These are phyloP conservation scores for Latrodectus elegans DNA, from an alignment of 2,888 invertebrate species.

Conservation along the genomic window DNA sequence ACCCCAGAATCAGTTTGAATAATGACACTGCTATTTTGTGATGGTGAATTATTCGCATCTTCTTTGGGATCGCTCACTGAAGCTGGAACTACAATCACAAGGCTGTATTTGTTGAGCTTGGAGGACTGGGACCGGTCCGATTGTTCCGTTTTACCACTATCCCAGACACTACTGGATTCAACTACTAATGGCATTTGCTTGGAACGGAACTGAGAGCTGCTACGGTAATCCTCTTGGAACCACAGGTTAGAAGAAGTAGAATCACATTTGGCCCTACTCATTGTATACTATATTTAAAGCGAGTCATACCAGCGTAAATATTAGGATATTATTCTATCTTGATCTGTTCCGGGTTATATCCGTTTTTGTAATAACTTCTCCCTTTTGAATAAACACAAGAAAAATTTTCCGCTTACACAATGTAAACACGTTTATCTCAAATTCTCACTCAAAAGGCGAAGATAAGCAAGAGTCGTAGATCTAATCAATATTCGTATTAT, in stretches of 20 bases:
- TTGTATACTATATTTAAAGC: constrained; percentile 7
- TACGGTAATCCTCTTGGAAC: constrained; percentile 59
- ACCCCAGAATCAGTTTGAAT: constrained; percentile 54
- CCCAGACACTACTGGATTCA: neutral
- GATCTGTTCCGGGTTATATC: neutral
- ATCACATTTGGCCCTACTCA: constrained; percentile 42
- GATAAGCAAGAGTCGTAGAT: neutral
- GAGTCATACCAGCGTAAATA: constrained; percentile 1
- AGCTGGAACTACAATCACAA: constrained; percentile 52
- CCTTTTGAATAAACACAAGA: neutral
- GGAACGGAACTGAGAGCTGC: constrained; percentile 46
- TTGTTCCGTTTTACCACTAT: constrained; percentile 12
- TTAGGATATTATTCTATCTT: constrained; percentile 2
- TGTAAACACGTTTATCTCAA: neutral
- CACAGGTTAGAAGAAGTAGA: constrained; percentile 25
- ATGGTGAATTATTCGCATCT: neutral
- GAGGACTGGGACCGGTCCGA: neutral
- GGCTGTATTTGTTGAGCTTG: constrained; percentile 60
- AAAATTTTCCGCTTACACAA: neutral
- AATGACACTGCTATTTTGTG: neutral
- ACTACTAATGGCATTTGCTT: constrained; percentile 30
- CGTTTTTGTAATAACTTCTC: neutral
- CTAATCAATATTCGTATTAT: neutral
- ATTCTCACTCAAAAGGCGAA: neutral
- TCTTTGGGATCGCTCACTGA: neutral